Percentiles rank a stretch among this genome's conserved stretches.
These are phyloP conservation scores for Melanophora roralis DNA, from an alignment of 2,888 invertebrate genomes.

Conservation along the genomic window DNA sequence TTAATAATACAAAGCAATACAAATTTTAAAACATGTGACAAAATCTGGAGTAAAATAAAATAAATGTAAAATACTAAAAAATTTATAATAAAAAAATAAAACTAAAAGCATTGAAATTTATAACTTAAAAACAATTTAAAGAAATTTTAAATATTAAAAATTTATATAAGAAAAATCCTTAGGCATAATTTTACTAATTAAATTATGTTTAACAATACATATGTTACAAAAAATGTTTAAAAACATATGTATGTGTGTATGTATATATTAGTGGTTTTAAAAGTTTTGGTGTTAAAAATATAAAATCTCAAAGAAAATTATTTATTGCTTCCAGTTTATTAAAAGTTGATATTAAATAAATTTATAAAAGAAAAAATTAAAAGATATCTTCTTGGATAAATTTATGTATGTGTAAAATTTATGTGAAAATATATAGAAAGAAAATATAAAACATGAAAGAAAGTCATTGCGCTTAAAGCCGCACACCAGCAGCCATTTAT, in stretches of 20 bases:
- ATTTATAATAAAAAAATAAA: neutral
- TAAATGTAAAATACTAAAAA: conserved; percentile 6
- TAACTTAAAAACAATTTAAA: conserved; percentile 11
- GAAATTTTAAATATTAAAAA: too few species aligned
- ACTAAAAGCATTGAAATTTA: neutral
- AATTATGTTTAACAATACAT: too few species aligned
- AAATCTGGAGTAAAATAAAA: neutral
- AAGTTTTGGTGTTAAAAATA: neutral
- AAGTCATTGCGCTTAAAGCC: too few species aligned
- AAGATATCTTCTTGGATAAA: too few species aligned
- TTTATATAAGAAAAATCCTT: too few species aligned
- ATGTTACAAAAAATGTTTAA: too few species aligned
- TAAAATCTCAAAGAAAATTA: neutral
- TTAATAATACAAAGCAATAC: too few species aligned
- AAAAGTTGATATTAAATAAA: neutral
- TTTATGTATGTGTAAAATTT: neutral
- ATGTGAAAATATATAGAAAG: neutral
- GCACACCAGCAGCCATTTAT: neutral
- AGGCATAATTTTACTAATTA: too few species aligned
- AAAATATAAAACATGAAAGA: neutral
- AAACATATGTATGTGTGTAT: too few species aligned
- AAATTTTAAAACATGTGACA: too few species aligned
- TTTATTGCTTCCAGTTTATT: neutral
- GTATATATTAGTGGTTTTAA: too few species aligned
- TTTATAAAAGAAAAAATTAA: neutral